Percentiles rank a stretch among this genome's conserved stretches.
phyloP scores from a whole-genome alignment of 1,140 invertebrate genomes.

The Leptonema lineaticorne region DNA sequence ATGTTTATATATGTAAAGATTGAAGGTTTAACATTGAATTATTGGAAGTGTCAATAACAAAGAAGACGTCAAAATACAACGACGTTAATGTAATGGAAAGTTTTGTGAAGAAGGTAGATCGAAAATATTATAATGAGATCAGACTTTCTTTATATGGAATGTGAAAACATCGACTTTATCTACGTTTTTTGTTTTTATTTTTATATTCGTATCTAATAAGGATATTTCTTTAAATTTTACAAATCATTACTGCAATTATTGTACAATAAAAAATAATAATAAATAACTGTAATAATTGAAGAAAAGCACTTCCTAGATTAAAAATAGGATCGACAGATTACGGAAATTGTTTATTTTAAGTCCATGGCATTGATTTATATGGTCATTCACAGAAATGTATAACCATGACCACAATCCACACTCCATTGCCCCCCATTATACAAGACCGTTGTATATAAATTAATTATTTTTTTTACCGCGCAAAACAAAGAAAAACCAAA shows the following conservation, averaged over 20 bases:
- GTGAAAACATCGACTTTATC: neutral
- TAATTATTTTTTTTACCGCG: neutral
- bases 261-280: neutral
- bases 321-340: neutral
- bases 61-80: neutral
- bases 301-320: too few relatives aligned
- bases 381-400: neutral
- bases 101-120: neutral
- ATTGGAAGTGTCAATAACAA: too few relatives aligned
- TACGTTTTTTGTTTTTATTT: neutral
- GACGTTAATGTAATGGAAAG: neutral
- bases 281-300: neutral
- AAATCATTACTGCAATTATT: neutral
- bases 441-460: neutral
- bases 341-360: neutral
- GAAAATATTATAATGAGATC: neutral
- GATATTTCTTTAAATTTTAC: too few relatives aligned
- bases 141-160: neutral
- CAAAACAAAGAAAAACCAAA: neutral
- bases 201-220: neutral
- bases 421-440: neutral
- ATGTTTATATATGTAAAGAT: too few relatives aligned
- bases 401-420: conserved; percentile 21
- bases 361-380: conserved; percentile 11
- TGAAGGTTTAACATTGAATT: too few relatives aligned